Evolutionary conservation across 2,888 invertebrate species (phyloP).

Genomic region (Archips crataeganus): DNA sequence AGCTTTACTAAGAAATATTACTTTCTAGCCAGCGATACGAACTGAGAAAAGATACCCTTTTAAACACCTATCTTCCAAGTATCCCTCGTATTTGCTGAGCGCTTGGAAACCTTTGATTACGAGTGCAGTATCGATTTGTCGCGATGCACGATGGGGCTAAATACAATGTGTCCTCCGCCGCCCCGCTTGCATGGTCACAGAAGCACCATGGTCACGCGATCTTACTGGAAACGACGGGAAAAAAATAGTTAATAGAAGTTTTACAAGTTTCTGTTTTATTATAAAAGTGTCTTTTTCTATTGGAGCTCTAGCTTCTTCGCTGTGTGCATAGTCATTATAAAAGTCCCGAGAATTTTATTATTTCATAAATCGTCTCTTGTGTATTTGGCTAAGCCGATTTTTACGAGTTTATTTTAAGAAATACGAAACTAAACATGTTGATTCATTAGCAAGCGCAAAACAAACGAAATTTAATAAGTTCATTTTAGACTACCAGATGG

Average conservation of each 20-base stretch:
- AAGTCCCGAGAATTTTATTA: no score
- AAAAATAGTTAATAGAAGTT: background rate
- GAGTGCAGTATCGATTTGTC: conserved; percentile 26
- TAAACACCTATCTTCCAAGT: conserved; percentile 1
- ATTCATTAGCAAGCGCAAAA: no score
- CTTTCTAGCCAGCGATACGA: background rate
- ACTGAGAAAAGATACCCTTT: conserved; percentile 4
- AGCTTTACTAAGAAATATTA: no score
- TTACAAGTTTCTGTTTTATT: background rate
- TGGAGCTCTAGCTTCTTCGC: no score
- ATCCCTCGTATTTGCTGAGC: background rate
- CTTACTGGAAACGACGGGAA: conserved; percentile 6
- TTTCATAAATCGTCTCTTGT: no score
- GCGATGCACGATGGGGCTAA: conserved; percentile 44
- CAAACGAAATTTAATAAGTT: no score
- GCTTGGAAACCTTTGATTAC: conserved; percentile 24
- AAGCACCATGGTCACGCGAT: background rate
- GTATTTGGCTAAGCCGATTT: no score
- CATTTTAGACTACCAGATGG: no score
- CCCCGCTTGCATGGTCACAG: background rate
- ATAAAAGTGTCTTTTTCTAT: no score
- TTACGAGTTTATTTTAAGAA: no score
- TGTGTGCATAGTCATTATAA: no score
- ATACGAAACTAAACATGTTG: no score
- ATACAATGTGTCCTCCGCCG: conserved; percentile 58